Evolutionary conservation across 2,888 invertebrate genomes (phyloP).

Genomic region (Eupeodes latifasciatus): DNA sequence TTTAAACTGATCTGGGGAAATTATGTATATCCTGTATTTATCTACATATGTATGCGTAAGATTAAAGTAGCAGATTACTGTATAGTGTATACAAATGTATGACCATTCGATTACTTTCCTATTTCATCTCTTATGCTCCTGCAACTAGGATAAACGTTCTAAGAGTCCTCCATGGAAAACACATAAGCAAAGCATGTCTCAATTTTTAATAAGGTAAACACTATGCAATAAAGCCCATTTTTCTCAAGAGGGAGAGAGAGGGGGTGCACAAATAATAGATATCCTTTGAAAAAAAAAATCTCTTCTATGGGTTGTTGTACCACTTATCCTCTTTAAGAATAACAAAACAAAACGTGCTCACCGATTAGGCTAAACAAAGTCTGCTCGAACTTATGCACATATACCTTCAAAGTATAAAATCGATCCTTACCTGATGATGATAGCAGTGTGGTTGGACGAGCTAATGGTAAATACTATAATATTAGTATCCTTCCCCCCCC

Average conservation of each 20-base stretch:
- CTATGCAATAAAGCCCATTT: constrained; percentile 36
- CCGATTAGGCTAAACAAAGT: constrained; percentile 74
- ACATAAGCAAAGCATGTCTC: constrained; percentile 53
- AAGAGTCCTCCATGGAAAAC: not conserved
- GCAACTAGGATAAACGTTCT: constrained; percentile 26
- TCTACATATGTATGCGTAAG: too few relatives aligned
- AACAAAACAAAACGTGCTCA: constrained; percentile 75
- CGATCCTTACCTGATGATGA: constrained; percentile 51
- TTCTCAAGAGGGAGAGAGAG: not conserved
- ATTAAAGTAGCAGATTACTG: too few relatives aligned
- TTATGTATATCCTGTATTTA: too few relatives aligned
- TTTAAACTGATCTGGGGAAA: too few relatives aligned
- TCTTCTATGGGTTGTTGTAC: constrained; percentile 40
- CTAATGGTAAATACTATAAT: not conserved
- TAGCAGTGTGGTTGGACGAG: constrained; percentile 4
- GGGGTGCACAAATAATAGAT: constrained; percentile 29
- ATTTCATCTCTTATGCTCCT: constrained; percentile 24
- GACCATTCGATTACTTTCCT: constrained; percentile 54
- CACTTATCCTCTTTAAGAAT: constrained; percentile 74
- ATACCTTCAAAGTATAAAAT: not conserved
- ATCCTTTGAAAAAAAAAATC: constrained; percentile 42
- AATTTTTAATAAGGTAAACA: constrained; percentile 75
- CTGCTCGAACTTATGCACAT: constrained; percentile 22
- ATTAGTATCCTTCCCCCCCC: constrained; percentile 33
- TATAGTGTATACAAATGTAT: not conserved